Percentiles rank a stretch among this genome's conserved stretches.
Evolutionary conservation across 37 sponge, comb jelly and placozoan species (phyloP).

Genomic region (Crambe crambe): DNA sequence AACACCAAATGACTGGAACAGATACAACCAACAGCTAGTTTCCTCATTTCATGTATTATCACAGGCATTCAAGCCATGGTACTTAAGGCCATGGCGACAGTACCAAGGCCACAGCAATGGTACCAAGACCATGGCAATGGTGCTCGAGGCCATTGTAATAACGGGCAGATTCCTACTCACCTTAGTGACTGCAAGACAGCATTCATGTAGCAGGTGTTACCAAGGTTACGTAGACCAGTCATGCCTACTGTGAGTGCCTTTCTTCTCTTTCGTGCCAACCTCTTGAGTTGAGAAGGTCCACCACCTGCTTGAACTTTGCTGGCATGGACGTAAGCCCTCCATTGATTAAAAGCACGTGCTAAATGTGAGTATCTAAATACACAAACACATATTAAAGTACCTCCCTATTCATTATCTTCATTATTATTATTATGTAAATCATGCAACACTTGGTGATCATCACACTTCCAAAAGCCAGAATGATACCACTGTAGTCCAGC

Average conservation of each 20-base stretch:
- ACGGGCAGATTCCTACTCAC: constrained; percentile 20
- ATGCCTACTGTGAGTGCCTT: constrained; percentile 56
- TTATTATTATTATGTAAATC: too few species aligned
- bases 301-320: constrained; percentile 23
- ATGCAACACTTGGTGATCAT: too few species aligned
- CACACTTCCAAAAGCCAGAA: background rate
- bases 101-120: too few species aligned
- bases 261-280: background rate
- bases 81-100: too few species aligned
- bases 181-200: constrained; percentile 75
- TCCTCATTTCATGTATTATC: background rate
- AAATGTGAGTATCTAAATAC: background rate
- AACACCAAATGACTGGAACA: constrained; percentile 59
- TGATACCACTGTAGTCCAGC: background rate
- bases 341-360: background rate
- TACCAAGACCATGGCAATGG: background rate
- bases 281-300: background rate
- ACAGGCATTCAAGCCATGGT: too few species aligned
- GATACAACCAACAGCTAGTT: too few species aligned
- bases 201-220: constrained; percentile 90
- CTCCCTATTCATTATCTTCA: background rate
- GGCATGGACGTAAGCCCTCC: background rate
- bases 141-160: background rate
- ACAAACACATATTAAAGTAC: background rate
- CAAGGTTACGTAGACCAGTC: constrained; percentile 83